Base-by-base conservation (phyloP, 1,140 invertebrate genomes). In the Drosophila arizonae region DNA sequence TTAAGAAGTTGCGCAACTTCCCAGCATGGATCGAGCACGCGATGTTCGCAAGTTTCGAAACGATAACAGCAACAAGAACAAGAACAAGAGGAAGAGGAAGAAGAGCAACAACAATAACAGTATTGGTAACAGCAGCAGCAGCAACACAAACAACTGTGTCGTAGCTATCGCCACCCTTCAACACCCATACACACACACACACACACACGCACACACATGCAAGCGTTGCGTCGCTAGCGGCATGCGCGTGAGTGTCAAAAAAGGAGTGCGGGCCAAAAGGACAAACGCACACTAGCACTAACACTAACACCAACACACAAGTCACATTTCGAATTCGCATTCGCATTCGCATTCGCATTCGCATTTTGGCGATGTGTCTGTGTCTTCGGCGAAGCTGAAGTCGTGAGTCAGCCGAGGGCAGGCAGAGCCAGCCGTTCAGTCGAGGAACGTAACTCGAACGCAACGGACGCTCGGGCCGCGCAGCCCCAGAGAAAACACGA, bases 381-480 rank as follows among this genome's bases (percentile, higher is more conserved):
- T 26, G 52, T 43, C 72, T 57, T 24, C 45, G 48, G 28, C 67
- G 72, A 60, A 54, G 66, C 58, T 46, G 28, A 54, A 69, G 48
- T 68, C 67, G 52, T 55, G 48, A 33, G 21, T 24, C 46, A 17
- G 24, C 65, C 69, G 69, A 71, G 15, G n/a, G 67, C 62, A 51
- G 26, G 17, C 70, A 67, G 28, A 30, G 28, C 28, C 28, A 30
- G 58, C 54, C 46, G 72, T 69, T 78, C 63, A 84, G 76, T 85
- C 81, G 73, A 85, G 77, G 73, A 68, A 80, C 69, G 81, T 69
- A 85, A 85, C 76, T 84, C 81, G 66, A 80, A 84, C 73, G 65
- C 51, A 80, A 72, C 81, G 81, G 69, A 77, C 77, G 75, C 17
- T 62, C 67, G 54, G 66, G 52, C 51, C 63, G 62, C 63, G 77